Evolutionary conservation across 2,113 vertebrate species (phyloP).

Genomic region (Syngnathus scovelli): DNA sequence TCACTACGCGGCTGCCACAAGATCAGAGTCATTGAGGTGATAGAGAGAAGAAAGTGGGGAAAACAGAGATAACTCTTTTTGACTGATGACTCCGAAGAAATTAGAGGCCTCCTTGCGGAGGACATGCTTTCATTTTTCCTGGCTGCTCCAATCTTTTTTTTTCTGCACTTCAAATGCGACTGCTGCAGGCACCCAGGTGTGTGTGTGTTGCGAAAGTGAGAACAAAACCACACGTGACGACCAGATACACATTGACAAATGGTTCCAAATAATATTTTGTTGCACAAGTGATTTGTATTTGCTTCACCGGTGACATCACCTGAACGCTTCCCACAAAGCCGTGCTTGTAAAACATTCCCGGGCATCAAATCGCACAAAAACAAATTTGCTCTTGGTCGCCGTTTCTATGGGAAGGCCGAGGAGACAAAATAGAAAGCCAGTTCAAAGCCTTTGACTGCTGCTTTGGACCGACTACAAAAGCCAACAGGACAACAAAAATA

Average conservation of each 20-base stretch:
- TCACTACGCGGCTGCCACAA: background rate
- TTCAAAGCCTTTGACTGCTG: constrained; percentile 40
- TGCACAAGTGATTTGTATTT: constrained; percentile 12
- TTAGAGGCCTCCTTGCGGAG: constrained; percentile 42
- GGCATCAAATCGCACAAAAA: constrained; percentile 19
- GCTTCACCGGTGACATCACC: constrained; percentile 12
- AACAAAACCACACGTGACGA: background rate
- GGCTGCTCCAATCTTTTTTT: constrained; percentile 23
- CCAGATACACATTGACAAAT: constrained; percentile 17
- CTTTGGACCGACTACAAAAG: constrained; percentile 39
- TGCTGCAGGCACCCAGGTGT: constrained; percentile 35
- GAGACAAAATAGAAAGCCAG: constrained; percentile 46
- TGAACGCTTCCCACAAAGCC: constrained; percentile 24
- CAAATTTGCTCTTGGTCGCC: constrained; percentile 37
- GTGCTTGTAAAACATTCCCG: constrained; percentile 33
- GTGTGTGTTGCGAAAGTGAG: constrained; percentile 8
- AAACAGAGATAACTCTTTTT: constrained; percentile 6
- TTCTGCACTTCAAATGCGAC: constrained; percentile 19
- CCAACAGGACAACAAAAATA: constrained; percentile 53
- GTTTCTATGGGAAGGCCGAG: constrained; percentile 20
- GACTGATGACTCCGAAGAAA: background rate
- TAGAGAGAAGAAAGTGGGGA: constrained; percentile 12
- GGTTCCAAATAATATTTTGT: background rate
- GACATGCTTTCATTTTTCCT: constrained; percentile 46
- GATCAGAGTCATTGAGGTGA: constrained; percentile 15